Evolutionary conservation across 2,113 vertebrate species (phyloP), one percentile per base, ranked within the genome.

Genomic region (Tragelaphus imberbis): DNA sequence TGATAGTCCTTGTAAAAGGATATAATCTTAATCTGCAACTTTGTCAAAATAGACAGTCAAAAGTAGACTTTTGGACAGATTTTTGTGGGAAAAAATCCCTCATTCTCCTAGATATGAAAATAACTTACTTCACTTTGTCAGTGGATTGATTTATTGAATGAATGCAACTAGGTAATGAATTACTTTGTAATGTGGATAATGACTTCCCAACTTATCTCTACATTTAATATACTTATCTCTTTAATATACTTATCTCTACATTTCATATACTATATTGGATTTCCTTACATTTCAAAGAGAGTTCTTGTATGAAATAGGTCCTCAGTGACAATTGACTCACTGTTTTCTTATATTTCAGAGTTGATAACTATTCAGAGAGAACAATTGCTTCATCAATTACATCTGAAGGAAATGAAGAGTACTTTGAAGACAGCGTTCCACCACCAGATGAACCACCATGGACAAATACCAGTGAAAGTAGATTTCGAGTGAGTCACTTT

Each of bases 301-400:
- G 13, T 77, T 84, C 25, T 86, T 88, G 0, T 81, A 55, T 92
- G 14, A 95, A 65, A 59, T 63, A 81, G 75, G 44, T 59, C 53
- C 28, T 90, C 95, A 86, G 7, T 77, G 28, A 84, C 16, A 81
- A 5, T 21, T 89, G 59, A 90, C 71, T 91, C 19, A 90, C 19
- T 81, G 7, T 95, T 95, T 81, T 88, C 33, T 97, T 92, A 6
- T 97, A 40, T 95, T 95, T 90, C 81, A 98, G 95, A 79, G 5
- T 17, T 82, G 68, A 82, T 27, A n/a, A 28, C 16, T 96, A 86
- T 91, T 97, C 95, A 92, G 82, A 77, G 90, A 71, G 44, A 88
- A 84, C 36, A 88, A 5, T 15, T 47, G 55, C 65, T 80, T 92
- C 94, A 84, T 65, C 75, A 79, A 6, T 90, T 97, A 80, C 25